Base-by-base conservation (phyloP, 2,797 vertebrate genomes). In the Girardinus metallicus region DNA sequence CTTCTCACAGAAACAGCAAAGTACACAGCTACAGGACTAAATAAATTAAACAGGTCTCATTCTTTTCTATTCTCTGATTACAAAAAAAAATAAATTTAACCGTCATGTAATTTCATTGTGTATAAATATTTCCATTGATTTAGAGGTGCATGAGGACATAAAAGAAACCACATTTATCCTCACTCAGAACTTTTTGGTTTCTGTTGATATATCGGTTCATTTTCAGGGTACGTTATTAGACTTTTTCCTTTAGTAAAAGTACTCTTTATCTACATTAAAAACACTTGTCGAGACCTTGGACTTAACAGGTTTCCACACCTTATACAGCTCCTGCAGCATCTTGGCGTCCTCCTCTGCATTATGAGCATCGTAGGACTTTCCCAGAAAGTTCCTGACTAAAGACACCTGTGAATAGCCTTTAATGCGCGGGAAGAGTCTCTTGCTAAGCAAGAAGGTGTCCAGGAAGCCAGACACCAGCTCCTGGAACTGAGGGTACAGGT, bases 291-390 rank as follows among this genome's bases (percentile, higher is more conserved):
- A 13, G 31, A 49, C 31, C 53, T n/a, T 26, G 10, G 26, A 10
- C 10, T 11, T 4, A 93, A 70, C 41, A 3, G 88, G 93, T 0
- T 0, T n/a, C 95, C 93, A 96, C 0, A 0, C 0, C 6, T 68
- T 60, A 82, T 85, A 95, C 31, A 96, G 86, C 74, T 92, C 83
- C 89, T 95, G 93, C 75, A 96, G 90, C 55, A 83, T 82, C 70
- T 12, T 86, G 31, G 85, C 90, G 5, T 96, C 94, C 68, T 94
- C 94, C 16, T 83, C 0, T 0, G 94, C 95, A 18, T 96, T 77
- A 5, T 96, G 95, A 29, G 94, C 95, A 0, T 72, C 0, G 49
- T 95, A 95, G 41, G 41, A 0, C 74, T 70, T 78, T 0, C 26
- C 1, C 46, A 96, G 87, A 80, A 94, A 95, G 12, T 5, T 0